A percentile compares a stretch with the other conserved stretches of the same genome.
Evolutionary conservation across 2,113 vertebrate genomes (phyloP).

Genomic region (Phyllopteryx taeniolatus): DNA sequence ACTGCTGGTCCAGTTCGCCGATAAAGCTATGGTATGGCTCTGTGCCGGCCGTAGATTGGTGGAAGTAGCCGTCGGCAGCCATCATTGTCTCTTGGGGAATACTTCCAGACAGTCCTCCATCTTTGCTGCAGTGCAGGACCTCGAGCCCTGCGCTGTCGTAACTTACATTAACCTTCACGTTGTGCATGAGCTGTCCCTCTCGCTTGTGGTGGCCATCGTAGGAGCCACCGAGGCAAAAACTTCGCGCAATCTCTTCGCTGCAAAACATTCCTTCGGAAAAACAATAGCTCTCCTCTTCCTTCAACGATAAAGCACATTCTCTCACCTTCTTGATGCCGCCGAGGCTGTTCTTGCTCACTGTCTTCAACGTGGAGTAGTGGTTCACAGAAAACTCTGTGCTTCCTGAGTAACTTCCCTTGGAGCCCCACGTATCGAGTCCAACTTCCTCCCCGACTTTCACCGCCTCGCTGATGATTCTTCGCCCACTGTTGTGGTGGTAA

Average conservation of each 20-base stretch:
- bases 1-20: constrained; percentile 70
- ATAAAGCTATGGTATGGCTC: constrained; percentile 79
- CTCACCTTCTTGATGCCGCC: constrained; percentile 72
- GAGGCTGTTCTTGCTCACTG: constrained; percentile 69
- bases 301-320: constrained; percentile 77
- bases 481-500: constrained; percentile 64
- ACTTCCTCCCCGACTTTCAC: constrained; percentile 74
- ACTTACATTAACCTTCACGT: constrained; percentile 72
- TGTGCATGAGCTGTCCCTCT: constrained; percentile 73
- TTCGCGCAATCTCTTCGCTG: constrained; percentile 74
- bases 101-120: constrained; percentile 65
- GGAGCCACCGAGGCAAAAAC: constrained; percentile 70
- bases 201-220: constrained; percentile 72
- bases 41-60: constrained; percentile 66
- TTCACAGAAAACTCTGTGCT: constrained; percentile 72
- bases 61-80: constrained; percentile 69
- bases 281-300: constrained; percentile 78
- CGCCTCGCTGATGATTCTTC: constrained; percentile 64
- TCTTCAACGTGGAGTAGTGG: constrained; percentile 76
- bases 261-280: constrained; percentile 76
- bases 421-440: constrained; percentile 75
- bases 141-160: constrained; percentile 69
- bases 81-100: constrained; percentile 72
- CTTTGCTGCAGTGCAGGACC: constrained; percentile 70
- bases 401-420: constrained; percentile 77